These are phyloP conservation scores for Gandaritis pyraliata DNA, from an alignment of 2,888 invertebrate species.

Conservation along the genomic window DNA sequence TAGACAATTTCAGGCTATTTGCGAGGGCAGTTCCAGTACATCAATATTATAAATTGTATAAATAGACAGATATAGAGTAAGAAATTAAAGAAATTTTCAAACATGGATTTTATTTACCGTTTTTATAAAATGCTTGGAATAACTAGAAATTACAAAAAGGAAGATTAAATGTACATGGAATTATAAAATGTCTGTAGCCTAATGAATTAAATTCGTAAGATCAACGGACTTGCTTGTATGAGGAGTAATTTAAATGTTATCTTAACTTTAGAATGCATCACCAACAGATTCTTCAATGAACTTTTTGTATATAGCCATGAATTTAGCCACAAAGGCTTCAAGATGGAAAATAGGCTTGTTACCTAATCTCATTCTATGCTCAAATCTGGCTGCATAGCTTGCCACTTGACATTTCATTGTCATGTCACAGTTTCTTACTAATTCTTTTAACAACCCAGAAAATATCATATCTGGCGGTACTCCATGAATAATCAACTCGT, in stretches of 20 bases:
- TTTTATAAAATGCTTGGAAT: too few relatives aligned
- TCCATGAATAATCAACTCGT: slow-evolving; percentile 96
- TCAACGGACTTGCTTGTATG: too few relatives aligned
- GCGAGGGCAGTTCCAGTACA: slow-evolving; percentile 65
- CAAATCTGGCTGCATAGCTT: slow-evolving; percentile 94
- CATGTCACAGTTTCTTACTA: slow-evolving; percentile 95
- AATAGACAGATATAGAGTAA: slow-evolving; percentile 10
- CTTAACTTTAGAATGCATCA: slow-evolving; percentile 73
- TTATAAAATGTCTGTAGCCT: too few relatives aligned
- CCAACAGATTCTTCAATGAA: slow-evolving; percentile 90
- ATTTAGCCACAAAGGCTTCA: slow-evolving; percentile 98
- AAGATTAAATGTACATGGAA: too few relatives aligned
- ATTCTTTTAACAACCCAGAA: slow-evolving; percentile 91
- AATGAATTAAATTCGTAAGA: too few relatives aligned
- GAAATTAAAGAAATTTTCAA: neutral
- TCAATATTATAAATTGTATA: slow-evolving; percentile 68
- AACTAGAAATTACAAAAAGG: too few relatives aligned
- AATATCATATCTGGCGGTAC: slow-evolving; percentile 97
- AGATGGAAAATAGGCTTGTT: slow-evolving; percentile 98
- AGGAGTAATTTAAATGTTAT: neutral
- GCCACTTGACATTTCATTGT: slow-evolving; percentile 94
- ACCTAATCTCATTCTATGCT: slow-evolving; percentile 96
- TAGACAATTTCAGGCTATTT: slow-evolving; percentile 75
- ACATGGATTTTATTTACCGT: neutral
- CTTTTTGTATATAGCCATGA: slow-evolving; percentile 97